phyloP scores from a whole-genome alignment of 2,797 vertebrate genomes.

The Xerus rutilus region DNA sequence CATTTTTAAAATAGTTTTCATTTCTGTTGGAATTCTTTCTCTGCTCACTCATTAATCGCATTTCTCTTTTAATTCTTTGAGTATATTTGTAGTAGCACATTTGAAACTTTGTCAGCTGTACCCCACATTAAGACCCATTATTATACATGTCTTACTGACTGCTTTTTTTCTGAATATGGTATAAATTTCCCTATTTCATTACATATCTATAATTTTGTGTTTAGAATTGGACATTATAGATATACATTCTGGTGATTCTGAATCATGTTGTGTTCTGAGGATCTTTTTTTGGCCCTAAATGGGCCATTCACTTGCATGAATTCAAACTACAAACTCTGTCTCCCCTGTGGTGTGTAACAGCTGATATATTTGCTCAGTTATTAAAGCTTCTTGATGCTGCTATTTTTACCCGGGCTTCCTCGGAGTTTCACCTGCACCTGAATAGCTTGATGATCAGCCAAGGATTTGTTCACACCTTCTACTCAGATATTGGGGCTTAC shows the following conservation, averaged over 20 bases:
- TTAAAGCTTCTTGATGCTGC: slow-evolving; percentile 37
- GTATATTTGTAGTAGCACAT: neutral
- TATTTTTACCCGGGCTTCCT: slow-evolving; percentile 56
- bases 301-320: neutral
- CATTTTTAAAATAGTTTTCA: slow-evolving; percentile 14
- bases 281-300: neutral
- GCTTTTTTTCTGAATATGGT: neutral
- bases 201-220: neutral
- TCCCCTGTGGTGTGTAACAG: neutral
- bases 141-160: slow-evolving; percentile 11
- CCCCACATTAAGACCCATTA: neutral
- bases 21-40: neutral
- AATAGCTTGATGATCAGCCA: slow-evolving; percentile 47
- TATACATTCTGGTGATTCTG: slow-evolving; percentile 30
- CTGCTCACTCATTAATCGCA: slow-evolving; percentile 28
- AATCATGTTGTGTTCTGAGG: slow-evolving; percentile 27
- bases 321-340: slow-evolving; percentile 42
- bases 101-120: neutral
- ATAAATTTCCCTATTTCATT: neutral
- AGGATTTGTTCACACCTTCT: slow-evolving; percentile 19
- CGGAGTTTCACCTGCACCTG: slow-evolving; percentile 39
- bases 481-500: neutral
- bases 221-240: neutral
- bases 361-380: slow-evolving; percentile 45
- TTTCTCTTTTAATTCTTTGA: slow-evolving; percentile 51